A percentile compares a stretch with the other conserved stretches of the same genome.
phyloP scores from a whole-genome alignment of 2,113 vertebrate species.

The Syrmaticus mikado region DNA sequence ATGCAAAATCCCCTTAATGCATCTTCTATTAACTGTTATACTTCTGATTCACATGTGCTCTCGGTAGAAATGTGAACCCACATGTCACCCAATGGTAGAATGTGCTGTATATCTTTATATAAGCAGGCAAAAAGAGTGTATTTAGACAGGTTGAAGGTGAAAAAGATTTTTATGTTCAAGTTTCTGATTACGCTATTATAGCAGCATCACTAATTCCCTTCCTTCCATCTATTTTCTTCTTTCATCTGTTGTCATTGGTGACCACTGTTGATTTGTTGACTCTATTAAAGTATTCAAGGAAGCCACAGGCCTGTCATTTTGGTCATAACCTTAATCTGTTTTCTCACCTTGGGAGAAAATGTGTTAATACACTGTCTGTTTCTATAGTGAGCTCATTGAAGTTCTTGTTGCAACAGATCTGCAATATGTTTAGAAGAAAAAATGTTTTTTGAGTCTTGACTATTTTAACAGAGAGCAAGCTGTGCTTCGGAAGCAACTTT shows the following conservation, averaged over 20 bases:
- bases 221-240: conserved; percentile 49
- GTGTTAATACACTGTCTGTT: conserved; percentile 51
- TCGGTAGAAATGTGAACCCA: background rate
- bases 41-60: conserved; percentile 9
- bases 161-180: conserved; percentile 42
- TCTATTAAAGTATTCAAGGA: conserved; percentile 65
- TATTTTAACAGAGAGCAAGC: background rate
- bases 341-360: conserved; percentile 73
- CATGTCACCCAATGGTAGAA: background rate
- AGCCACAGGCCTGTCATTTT: conserved; percentile 70
- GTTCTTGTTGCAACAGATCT: conserved; percentile 14
- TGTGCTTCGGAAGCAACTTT: background rate
- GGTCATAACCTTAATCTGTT: conserved; percentile 73
- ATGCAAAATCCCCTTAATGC: background rate
- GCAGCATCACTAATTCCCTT: conserved; percentile 59
- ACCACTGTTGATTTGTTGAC: conserved; percentile 68
- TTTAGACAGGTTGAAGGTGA: conserved; percentile 41
- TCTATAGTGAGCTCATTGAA: conserved; percentile 10
- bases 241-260: conserved; percentile 61
- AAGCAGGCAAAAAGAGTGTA: conserved; percentile 14
- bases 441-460: background rate
- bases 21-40: background rate
- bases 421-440: background rate
- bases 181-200: conserved; percentile 50
- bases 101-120: background rate